Percentiles rank a stretch among this genome's conserved stretches.
phyloP scores from a whole-genome alignment of 2,797 vertebrate genomes.

The Diglossa cyanea region DNA sequence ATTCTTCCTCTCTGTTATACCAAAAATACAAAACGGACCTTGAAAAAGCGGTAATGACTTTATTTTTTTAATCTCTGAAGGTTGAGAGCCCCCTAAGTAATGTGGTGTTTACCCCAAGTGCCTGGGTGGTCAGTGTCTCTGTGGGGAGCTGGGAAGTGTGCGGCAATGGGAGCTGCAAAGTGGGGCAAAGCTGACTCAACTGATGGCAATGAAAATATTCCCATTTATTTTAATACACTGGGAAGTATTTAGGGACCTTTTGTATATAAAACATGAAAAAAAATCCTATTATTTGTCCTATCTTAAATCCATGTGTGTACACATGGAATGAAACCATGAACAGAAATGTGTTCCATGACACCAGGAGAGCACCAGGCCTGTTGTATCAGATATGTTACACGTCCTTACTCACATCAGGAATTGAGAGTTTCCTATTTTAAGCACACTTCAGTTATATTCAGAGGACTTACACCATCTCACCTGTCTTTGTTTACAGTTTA shows the following conservation, averaged over 20 bases:
- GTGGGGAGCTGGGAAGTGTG: not conserved
- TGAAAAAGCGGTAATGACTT: slow-evolving; percentile 72
- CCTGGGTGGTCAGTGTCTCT: not conserved
- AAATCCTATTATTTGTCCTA: not conserved
- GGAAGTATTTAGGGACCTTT: not conserved
- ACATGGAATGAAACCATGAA: not conserved
- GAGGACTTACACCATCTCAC: not conserved
- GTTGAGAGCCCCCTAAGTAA: not conserved
- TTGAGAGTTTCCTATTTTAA: not conserved
- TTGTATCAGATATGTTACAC: not conserved
- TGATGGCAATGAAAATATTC: not conserved
- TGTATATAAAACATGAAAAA: not conserved
- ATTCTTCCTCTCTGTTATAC: slow-evolving; percentile 66
- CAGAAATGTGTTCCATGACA: not conserved
- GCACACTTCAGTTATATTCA: not conserved
- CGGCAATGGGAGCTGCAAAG: not conserved
- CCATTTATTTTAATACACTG: not conserved
- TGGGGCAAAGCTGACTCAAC: not conserved
- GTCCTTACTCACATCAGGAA: not conserved
- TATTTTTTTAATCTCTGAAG: not conserved
- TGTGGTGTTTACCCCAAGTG: not conserved
- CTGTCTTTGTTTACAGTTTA: slow-evolving; percentile 71
- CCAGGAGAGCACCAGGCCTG: not conserved
- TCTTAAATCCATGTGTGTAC: not conserved
- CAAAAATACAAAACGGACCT: slow-evolving; percentile 70